A percentile compares a stretch with the other conserved stretches of the same genome.
phyloP scores from a whole-genome alignment of 2,113 vertebrate genomes.

The Pantherophis guttatus region DNA sequence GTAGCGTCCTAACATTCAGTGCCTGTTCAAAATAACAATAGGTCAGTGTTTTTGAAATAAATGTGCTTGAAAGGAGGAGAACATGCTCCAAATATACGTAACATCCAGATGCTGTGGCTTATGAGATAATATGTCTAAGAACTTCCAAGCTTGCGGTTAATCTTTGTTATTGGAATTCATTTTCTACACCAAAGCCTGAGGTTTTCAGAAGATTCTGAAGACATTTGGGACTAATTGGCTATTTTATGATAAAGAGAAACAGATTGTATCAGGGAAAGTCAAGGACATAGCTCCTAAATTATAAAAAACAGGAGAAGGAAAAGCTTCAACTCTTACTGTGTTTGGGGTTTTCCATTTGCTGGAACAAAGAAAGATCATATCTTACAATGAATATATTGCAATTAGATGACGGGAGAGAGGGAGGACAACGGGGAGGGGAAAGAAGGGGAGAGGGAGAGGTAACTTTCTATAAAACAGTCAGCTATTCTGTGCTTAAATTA shows the following conservation, averaged over 20 bases:
- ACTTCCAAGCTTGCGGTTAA: constrained; percentile 4
- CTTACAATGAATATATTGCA: not conserved
- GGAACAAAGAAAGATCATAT: constrained; percentile 24
- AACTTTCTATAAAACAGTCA: constrained; percentile 12
- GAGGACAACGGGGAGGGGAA: no score
- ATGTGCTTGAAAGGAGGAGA: not conserved
- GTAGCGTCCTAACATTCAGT: not conserved
- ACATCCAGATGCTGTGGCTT: not conserved
- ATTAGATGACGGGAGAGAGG: not conserved
- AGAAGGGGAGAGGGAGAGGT: not conserved
- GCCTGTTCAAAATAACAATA: not conserved
- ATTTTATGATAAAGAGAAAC: not conserved
- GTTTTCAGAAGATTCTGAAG: constrained; percentile 32
- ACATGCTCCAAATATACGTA: not conserved
- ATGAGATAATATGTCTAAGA: constrained; percentile 16
- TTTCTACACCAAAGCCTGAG: not conserved
- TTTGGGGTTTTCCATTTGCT: not conserved
- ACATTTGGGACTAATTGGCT: not conserved
- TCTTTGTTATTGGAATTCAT: constrained; percentile 18
- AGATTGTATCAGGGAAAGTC: constrained; percentile 9
- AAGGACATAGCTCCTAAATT: constrained; percentile 24
- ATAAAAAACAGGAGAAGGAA: constrained; percentile 27
- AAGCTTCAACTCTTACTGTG: constrained; percentile 18
- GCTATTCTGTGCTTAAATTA: not conserved
- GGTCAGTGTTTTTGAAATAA: not conserved